Evolutionary conservation across 2,888 invertebrate species (phyloP).

Genomic region (Mylabris sibirica): DNA sequence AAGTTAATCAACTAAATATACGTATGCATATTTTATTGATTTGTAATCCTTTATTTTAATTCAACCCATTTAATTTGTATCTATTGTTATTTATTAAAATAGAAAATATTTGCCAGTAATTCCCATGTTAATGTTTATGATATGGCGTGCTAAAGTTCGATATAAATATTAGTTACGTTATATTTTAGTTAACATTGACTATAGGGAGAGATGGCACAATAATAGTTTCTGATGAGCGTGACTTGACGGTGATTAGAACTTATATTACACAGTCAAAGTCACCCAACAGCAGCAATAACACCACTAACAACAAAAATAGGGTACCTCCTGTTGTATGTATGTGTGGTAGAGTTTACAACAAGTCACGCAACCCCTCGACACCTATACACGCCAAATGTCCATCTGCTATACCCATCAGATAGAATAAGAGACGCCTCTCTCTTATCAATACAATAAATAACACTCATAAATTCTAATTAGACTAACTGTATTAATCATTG

Average conservation of each 20-base stretch:
- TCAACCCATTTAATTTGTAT: neutral
- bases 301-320: too few relatives aligned
- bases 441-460: conserved; percentile 27
- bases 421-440: conserved; percentile 20
- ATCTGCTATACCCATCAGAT: conserved; percentile 26
- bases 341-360: neutral
- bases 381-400: conserved; percentile 32
- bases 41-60: neutral
- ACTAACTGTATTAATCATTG: neutral
- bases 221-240: conserved; percentile 40
- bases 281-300: conserved; percentile 25
- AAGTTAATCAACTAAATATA: too few relatives aligned
- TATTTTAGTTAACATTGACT: conserved; percentile 40
- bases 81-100: neutral
- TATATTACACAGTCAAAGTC: conserved; percentile 29
- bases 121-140: neutral
- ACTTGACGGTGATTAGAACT: conserved; percentile 39
- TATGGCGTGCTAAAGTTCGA: conserved; percentile 18
- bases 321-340: conserved; percentile 25
- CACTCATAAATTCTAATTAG: conserved; percentile 32
- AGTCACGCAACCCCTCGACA: conserved; percentile 33
- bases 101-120: neutral
- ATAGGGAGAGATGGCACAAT: conserved; percentile 30
- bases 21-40: neutral
- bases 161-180: conserved; percentile 13